These are phyloP conservation scores for Labrus mixtus DNA, from an alignment of 2,113 vertebrate species.

Conservation along the genomic window DNA sequence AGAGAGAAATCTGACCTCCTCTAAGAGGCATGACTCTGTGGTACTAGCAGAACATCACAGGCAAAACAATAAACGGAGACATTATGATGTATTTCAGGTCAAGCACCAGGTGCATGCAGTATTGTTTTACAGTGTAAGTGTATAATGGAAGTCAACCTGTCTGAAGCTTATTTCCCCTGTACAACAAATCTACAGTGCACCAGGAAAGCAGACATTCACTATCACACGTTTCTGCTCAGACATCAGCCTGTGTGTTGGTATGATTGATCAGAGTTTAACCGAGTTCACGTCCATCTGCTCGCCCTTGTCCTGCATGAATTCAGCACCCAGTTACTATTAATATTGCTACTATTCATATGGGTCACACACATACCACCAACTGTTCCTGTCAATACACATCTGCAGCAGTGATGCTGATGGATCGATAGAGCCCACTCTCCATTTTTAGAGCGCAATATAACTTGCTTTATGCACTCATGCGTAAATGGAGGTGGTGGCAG, in stretches of 20 bases:
- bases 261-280: not conserved
- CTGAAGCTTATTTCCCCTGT: not conserved
- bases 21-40: not conserved
- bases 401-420: constrained; percentile 11
- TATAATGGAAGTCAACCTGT: not conserved
- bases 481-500: constrained; percentile 18
- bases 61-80: constrained; percentile 16
- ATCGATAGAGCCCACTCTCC: constrained; percentile 35
- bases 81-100: constrained; percentile 38
- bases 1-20: constrained; percentile 41
- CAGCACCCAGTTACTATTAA: constrained; percentile 24
- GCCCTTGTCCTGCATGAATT: constrained; percentile 33
- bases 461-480: not conserved
- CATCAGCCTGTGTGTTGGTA: not conserved
- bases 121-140: not conserved
- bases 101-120: not conserved
- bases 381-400: constrained; percentile 66
- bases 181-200: not conserved
- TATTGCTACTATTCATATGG: constrained; percentile 51
- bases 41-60: not conserved
- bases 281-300: not conserved
- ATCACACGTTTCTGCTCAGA: not conserved
- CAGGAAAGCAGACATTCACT: not conserved
- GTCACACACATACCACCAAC: constrained; percentile 65
- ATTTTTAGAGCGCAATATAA: constrained; percentile 30